A percentile compares a stretch with the other conserved stretches of the same genome.
Conservation (phyloP, 2,888 invertebrate genomes). For the Polydrusus pterygomalis region DNA sequence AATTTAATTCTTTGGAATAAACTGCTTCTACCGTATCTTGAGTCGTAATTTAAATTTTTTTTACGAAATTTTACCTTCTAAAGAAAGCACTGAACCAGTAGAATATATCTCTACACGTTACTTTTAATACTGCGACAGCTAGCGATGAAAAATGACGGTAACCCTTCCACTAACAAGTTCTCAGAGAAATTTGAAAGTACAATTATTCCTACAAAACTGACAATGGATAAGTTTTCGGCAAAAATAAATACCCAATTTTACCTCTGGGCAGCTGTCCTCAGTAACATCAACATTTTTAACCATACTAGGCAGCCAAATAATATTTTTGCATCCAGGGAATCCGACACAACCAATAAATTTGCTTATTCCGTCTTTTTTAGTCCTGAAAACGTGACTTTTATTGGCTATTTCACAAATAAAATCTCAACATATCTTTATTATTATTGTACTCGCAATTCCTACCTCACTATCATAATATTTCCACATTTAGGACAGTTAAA, state of each 20-base stretch:
- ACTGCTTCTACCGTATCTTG: too few species aligned
- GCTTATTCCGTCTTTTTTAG: constrained; percentile 77
- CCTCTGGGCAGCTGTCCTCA: constrained; percentile 78
- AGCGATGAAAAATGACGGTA: too few species aligned
- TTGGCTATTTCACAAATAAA: background rate
- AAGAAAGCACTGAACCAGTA: too few species aligned
- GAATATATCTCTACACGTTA: too few species aligned
- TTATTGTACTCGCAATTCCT: constrained; percentile 1
- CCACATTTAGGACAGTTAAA: constrained; percentile 87
- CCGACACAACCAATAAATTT: constrained; percentile 85
- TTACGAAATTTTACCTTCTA: too few species aligned
- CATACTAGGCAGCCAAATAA: constrained; percentile 86
- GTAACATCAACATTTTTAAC: constrained; percentile 80
- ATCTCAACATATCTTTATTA: background rate
- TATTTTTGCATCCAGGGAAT: constrained; percentile 87
- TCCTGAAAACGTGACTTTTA: constrained; percentile 70
- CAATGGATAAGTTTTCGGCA: constrained; percentile 9
- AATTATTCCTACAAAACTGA: too few species aligned
- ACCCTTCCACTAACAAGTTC: too few species aligned
- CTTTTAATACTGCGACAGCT: too few species aligned
- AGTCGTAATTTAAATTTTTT: too few species aligned
- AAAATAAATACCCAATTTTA: constrained; percentile 64
- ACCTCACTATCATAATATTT: constrained; percentile 80
- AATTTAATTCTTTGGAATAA: too few species aligned
- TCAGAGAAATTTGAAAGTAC: too few species aligned